Evolutionary conservation across 2,797 vertebrate genomes (phyloP).

Genomic region (Melanotaenia parkinsoni): DNA sequence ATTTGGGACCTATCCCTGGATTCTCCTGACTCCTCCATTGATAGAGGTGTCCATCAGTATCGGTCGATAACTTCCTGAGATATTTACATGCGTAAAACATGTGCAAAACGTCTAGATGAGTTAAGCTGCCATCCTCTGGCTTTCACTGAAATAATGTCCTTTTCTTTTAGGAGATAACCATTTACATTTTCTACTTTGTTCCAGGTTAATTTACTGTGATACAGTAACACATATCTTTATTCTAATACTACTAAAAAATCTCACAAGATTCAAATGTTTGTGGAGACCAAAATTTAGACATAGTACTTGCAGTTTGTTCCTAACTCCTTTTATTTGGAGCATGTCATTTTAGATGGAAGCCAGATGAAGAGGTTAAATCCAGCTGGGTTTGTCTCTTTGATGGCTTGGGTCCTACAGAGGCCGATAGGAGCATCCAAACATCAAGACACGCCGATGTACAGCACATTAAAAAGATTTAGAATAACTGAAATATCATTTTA

Average conservation of each 20-base stretch:
- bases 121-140: too few relatives aligned
- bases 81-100: background rate
- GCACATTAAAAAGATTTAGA: background rate
- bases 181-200: background rate
- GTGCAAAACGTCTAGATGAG: too few relatives aligned
- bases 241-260: background rate
- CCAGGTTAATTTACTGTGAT: too few relatives aligned
- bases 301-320: background rate
- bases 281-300: background rate
- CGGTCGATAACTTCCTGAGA: background rate
- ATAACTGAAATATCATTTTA: conserved; percentile 2
- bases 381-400: background rate
- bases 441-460: background rate
- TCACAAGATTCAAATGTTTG: background rate
- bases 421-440: background rate
- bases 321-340: background rate
- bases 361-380: background rate
- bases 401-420: background rate
- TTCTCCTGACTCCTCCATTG: too few relatives aligned
- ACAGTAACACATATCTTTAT: background rate
- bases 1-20: background rate
- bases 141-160: too few relatives aligned
- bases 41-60: too few relatives aligned
- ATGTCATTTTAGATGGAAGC: too few relatives aligned
- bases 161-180: background rate